Percentiles rank a stretch among this genome's conserved stretches.
Conservation (phyloP, 2,888 invertebrate genomes). For the Priapulus caudatus region DNA sequence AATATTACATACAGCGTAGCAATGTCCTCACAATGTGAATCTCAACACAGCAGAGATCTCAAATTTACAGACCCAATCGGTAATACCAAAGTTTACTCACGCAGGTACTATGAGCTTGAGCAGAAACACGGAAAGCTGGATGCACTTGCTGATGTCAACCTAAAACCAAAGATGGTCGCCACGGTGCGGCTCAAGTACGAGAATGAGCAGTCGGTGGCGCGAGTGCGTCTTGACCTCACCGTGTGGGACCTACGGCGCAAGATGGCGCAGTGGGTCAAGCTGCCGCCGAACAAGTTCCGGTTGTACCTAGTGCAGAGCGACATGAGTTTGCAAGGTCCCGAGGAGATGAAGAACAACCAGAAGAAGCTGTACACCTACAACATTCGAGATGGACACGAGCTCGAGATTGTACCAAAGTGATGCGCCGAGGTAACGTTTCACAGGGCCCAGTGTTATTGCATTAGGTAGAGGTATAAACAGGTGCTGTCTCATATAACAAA, state of each 20-base stretch:
- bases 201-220: conserved; percentile 43
- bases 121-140: conserved; percentile 75
- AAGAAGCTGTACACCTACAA: conserved; percentile 84
- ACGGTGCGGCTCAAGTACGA: conserved; percentile 66
- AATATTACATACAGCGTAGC: no score
- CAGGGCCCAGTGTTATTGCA: no score
- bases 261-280: conserved; percentile 59
- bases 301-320: conserved; percentile 75
- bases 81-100: no score
- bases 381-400: conserved; percentile 75
- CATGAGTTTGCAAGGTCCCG: conserved; percentile 49
- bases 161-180: conserved; percentile 54
- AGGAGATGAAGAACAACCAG: conserved; percentile 75
- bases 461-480: no score
- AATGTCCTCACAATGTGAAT: no score
- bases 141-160: conserved; percentile 73
- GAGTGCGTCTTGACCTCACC: conserved; percentile 57
- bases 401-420: conserved; percentile 52
- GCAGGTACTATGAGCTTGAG: conserved; percentile 68
- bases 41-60: no score
- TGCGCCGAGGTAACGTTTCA: no score
- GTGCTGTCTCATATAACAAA: no score
- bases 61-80: no score
- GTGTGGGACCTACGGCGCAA: conserved; percentile 51
- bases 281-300: conserved; percentile 70